Evolutionary conservation across 2,888 invertebrate genomes (phyloP), one percentile per base, ranked within the genome.

Genomic region (Autographa pulchrina): DNA sequence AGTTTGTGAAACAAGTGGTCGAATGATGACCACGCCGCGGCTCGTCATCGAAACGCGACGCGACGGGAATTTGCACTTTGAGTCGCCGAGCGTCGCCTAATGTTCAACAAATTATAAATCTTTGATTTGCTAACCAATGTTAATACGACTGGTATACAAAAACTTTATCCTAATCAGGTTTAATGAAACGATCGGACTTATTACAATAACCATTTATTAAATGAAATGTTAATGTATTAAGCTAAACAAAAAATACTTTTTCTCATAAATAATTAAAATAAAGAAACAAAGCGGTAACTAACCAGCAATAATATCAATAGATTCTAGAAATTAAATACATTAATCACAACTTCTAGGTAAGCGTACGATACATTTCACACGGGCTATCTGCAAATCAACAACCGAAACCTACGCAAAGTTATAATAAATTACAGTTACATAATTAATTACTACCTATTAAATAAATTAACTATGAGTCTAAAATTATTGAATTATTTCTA

Each of bases 1-100:
- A 90, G 94, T 90, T 92, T 87, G 91, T 88, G 89, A 86, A 87
- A 85, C 87, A 89, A 88, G 83, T 86, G 88, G 90, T 78, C 85
- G 85, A 81, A 86, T 88, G 87, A 85, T 88, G 87, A 83, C 83
- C 73, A 79, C 72, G 62, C 63, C 25, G 84, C 85, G 79, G 81
- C 77, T 81, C 81, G 84, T 88, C 87, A 88, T 85, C 83, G 78
- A 74, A 72, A 72, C 69, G 68, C 72, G 82, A 81, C 79, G 75
- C 78, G 79, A 60, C 78, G 74, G 78, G 83, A 76, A 77, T 81
- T 75, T 81, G 70, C 78, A 79, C 78, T 81, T 79, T 70, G 54
- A 76, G 77, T 72, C 73, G 68, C 61, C 69, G 65, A 62, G 68
- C 67, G 59, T 73, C 63, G 60, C 64, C 69, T 68, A 77, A 77